Evolutionary conservation across 2,888 invertebrate genomes (phyloP).

Genomic region (Coronaproctus castanopsis): DNA sequence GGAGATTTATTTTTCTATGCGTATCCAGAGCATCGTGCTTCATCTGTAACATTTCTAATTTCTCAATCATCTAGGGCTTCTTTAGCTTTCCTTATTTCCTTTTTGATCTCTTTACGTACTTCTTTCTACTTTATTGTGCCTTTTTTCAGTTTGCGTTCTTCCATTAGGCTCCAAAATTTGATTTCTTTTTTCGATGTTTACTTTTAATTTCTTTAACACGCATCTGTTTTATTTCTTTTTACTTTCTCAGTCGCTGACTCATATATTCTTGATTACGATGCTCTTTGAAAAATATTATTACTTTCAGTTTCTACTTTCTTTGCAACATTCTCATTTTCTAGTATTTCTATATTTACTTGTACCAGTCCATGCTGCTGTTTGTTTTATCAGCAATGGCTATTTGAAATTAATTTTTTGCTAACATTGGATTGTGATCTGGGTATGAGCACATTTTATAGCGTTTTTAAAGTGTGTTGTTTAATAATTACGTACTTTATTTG

Average conservation of each 20-base stretch:
- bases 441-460: neutral
- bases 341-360: neutral
- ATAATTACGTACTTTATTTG: neutral
- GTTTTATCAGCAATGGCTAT: neutral
- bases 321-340: neutral
- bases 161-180: too few species aligned
- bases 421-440: neutral
- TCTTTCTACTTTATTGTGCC: neutral
- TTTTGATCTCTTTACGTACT: neutral
- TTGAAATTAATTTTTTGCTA: neutral
- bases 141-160: too few species aligned
- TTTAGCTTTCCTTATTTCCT: neutral
- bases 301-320: neutral
- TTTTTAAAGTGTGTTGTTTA: neutral
- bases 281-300: neutral
- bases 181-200: neutral
- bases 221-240: neutral
- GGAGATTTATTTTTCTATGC: neutral
- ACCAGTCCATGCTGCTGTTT: neutral
- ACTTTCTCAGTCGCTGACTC: neutral
- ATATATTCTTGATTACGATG: neutral
- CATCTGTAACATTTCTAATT: neutral
- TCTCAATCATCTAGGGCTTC: neutral
- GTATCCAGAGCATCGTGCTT: neutral
- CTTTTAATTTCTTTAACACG: neutral